Base-by-base conservation (phyloP, 1,140 invertebrate species). In the Schlechtendalia chinensis region DNA sequence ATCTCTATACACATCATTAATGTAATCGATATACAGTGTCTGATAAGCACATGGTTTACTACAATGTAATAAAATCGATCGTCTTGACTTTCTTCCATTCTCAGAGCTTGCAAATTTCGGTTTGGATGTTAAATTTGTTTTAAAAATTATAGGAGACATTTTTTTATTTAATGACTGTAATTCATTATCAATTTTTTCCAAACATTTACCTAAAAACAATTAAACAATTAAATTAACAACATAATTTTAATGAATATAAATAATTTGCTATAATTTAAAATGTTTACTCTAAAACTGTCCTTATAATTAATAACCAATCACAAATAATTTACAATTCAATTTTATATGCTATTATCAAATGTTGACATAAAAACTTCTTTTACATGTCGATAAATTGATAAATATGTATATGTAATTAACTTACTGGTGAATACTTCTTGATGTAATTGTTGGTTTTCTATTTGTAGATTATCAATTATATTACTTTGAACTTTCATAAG, bases 1-100 rank as follows among this genome's bases (percentile, higher is more conserved):
- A 50, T n/a, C 47, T n/a, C 27, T 79, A n/a, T 79, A 79, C 2
- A 79, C n/a, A 6, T 50, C 17, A 29, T 50, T 79, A 61, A 79
- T 79, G 0, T 19, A 19, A 63, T 79, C 24, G 50, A 50, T 5
- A 63, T n/a, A 29, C 27, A 79, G 14, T 22, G 6, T 50, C 19
- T 79, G 56, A 47, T 63, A 47, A 17, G 14, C 24, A 50, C 27
- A 63, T 53, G 75, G 39, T 63, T 61, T 45, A 47, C 39, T 27
- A 27, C 58, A 59, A n/a, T 61, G 32, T 47, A 79, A 24, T 63
- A 63, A 47, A 63, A 63, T 50, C 50, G 75, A 79, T 61, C 17
- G n/a, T 8, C 75, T 79, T 47, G 56, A 47, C 19, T 47, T 79
- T 61, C 45, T 77, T 6, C 10, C 24, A 12, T 63, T 14, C 24